These are phyloP conservation scores for Dallia pectoralis DNA, from an alignment of 2,797 vertebrate genomes.

Conservation along the genomic window DNA sequence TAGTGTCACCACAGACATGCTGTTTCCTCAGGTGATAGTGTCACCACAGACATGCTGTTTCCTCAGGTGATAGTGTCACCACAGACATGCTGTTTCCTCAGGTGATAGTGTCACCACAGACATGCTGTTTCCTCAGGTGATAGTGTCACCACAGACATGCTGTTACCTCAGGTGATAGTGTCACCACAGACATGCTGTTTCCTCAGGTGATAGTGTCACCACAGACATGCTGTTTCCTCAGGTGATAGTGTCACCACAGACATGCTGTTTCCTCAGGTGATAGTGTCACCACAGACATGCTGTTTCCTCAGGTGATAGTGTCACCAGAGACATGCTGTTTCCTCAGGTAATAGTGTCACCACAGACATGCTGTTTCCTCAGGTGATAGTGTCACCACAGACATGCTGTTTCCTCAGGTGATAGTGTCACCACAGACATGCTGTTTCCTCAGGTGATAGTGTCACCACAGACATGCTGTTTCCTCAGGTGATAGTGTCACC, in stretches of 20 bases:
- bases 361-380: slow-evolving; percentile 90
- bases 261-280: slow-evolving; percentile 50
- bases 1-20: slow-evolving; percentile 77
- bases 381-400: too few relatives aligned
- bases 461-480: too few relatives aligned
- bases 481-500: slow-evolving; percentile 55
- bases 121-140: slow-evolving; percentile 50
- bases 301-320: too few relatives aligned
- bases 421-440: slow-evolving; percentile 77
- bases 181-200: too few relatives aligned
- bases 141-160: slow-evolving; percentile 77
- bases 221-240: slow-evolving; percentile 90
- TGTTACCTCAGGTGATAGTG: too few relatives aligned
- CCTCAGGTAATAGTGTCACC: slow-evolving; percentile 55
- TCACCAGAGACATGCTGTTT: too few relatives aligned
- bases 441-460: too few relatives aligned
- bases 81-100: slow-evolving; percentile 90
- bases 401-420: slow-evolving; percentile 50
- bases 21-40: too few relatives aligned
- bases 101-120: too few relatives aligned
- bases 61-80: slow-evolving; percentile 55
- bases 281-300: slow-evolving; percentile 77
- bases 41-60: too few relatives aligned
- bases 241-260: too few relatives aligned
- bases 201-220: slow-evolving; percentile 55